These are phyloP conservation scores for Manis crassicaudata DNA, from an alignment of 2,797 vertebrate species.

Conservation along the genomic window DNA sequence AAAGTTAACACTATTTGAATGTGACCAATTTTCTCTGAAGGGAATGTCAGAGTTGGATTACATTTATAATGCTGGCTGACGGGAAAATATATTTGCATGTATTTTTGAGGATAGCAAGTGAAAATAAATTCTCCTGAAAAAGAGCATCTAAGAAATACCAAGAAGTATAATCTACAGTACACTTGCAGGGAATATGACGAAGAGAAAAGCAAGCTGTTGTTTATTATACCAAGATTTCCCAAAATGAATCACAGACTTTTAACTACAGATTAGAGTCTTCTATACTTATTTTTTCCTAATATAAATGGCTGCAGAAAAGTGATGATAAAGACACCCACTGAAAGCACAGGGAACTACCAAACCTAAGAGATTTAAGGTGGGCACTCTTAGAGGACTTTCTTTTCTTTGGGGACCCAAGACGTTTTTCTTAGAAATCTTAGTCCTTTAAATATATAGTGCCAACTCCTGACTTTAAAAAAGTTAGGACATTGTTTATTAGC, in stretches of 20 bases:
- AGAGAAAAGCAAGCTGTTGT: neutral
- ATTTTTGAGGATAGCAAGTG: neutral
- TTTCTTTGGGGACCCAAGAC: neutral
- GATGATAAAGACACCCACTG: neutral
- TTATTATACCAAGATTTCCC: neutral
- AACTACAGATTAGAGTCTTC: neutral
- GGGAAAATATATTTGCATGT: slow-evolving; percentile 41
- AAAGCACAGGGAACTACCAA: neutral
- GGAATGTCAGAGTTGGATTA: neutral
- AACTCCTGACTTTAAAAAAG: neutral
- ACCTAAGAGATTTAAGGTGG: neutral
- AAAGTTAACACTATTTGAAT: neutral
- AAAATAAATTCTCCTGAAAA: neutral
- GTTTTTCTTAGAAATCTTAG: neutral
- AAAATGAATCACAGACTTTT: neutral
- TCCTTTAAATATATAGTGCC: neutral
- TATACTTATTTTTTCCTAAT: neutral
- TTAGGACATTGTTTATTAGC: neutral
- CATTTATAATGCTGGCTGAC: neutral
- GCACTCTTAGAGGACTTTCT: neutral
- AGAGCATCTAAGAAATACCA: neutral
- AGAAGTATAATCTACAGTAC: neutral
- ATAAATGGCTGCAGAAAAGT: neutral
- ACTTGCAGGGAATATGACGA: neutral
- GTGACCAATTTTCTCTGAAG: neutral